Base-by-base conservation (phyloP, 2,113 vertebrate genomes). In the Brachyistius frenatus region DNA sequence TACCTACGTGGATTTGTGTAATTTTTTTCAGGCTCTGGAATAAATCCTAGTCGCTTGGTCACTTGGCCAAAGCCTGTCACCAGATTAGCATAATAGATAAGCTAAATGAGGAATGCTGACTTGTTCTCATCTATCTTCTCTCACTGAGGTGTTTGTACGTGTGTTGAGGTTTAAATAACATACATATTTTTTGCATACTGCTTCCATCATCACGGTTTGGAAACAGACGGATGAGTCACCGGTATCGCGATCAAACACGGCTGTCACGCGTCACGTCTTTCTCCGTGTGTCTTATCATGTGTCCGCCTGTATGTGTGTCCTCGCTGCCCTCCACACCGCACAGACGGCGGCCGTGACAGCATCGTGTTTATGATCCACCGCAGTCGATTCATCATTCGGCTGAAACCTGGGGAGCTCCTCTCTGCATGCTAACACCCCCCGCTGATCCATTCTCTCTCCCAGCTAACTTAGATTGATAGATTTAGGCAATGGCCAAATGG, bases 341-440 rank as follows among this genome's bases (percentile, higher is more conserved):
- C 66, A 66, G 54, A 61, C 16, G 0, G 53, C 37, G 23, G 36
- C 69, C 36, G 49, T 67, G 76, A 62, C 55, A 52, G 76, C 13
- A 1, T n/a, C 64, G 33, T 69, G 36, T 80, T 86, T 77, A 80
- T 80, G 71, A 78, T 73, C 46, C 75, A 74, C 74, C 31, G 44
- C 11, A 31, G 7, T 47, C 58, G 14, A 80, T 78, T 80, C 73
- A 78, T 88, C 76, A 86, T 58, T 35, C n/a, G 61, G 57, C 75
- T 73, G 62, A 86, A 83, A 74, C 46, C 23, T 11, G 9, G 46
- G n/a, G 47, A 69, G 66, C 44, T 55, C 9, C 39, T 30, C 54
- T 81, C 54, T 62, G 69, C 36, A 66, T 61, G 83, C 67, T 53
- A 56, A 52, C 66, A 65, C 75, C 66, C 32, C 75, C 41, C 6